Percentiles rank a stretch among this genome's conserved stretches.
phyloP scores from a whole-genome alignment of 2,888 invertebrate species.

The Silvanus unidentatus region DNA sequence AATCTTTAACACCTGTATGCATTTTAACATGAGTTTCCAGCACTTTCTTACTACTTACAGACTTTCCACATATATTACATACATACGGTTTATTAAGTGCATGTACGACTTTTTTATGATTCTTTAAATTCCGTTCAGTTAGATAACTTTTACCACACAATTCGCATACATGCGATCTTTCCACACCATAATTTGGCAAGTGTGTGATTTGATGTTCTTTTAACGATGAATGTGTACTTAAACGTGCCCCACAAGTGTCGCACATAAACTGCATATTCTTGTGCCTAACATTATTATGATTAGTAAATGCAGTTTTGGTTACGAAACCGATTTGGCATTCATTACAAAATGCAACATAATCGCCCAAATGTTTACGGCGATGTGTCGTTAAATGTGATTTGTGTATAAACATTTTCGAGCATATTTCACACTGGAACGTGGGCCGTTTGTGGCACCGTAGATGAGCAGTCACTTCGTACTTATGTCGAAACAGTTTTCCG shows the following conservation, averaged over 20 bases:
- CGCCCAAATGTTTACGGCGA: constrained; percentile 51
- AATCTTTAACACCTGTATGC: constrained; percentile 41
- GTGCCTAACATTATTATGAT: constrained; percentile 34
- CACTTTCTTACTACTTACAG: constrained; percentile 36
- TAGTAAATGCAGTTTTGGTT: constrained; percentile 29
- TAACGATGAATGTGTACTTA: constrained; percentile 29
- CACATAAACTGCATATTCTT: constrained; percentile 31
- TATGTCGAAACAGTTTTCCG: constrained; percentile 37
- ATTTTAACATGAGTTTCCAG: constrained; percentile 41
- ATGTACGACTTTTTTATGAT: constrained; percentile 34
- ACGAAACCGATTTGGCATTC: constrained; percentile 38
- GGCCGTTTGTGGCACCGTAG: constrained; percentile 53
- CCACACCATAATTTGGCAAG: constrained; percentile 28
- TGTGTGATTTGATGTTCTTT: constrained; percentile 36
- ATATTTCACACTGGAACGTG: constrained; percentile 54
- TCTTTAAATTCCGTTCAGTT: constrained; percentile 35
- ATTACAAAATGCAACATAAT: constrained; percentile 35
- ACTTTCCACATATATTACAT: constrained; percentile 41
- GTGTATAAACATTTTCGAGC: constrained; percentile 56
- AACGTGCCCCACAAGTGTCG: constrained; percentile 30
- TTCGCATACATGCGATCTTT: constrained; percentile 40
- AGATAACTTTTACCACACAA: constrained; percentile 47
- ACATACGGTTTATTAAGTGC: constrained; percentile 28
- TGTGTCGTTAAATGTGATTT: constrained; percentile 57
- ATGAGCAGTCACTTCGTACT: constrained; percentile 43